A percentile compares a stretch with the other conserved stretches of the same genome.
These are phyloP conservation scores for Candidula unifasciata DNA, from an alignment of 2,888 invertebrate genomes.

Conservation along the genomic window DNA sequence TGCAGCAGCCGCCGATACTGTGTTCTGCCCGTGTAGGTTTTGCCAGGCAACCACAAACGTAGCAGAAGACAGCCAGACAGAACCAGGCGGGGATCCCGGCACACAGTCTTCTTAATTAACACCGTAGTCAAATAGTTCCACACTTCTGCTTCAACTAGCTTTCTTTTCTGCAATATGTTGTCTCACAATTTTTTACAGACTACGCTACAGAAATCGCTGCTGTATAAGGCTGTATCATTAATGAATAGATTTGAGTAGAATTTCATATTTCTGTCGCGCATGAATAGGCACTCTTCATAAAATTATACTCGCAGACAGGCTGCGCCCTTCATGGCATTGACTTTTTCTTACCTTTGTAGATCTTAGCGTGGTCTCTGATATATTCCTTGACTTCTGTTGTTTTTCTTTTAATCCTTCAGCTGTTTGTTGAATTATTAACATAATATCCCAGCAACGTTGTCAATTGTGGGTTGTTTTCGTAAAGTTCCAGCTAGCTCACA, in stretches of 20 bases:
- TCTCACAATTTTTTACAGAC: too few species aligned
- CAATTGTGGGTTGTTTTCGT: not conserved
- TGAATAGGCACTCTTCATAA: conserved; percentile 18
- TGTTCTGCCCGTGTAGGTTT: conserved; percentile 12
- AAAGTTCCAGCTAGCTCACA: too few species aligned
- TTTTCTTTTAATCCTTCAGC: not conserved
- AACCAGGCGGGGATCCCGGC: conserved; percentile 41
- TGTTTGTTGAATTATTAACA: not conserved
- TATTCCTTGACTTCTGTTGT: not conserved
- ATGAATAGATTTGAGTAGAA: not conserved
- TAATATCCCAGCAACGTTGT: not conserved
- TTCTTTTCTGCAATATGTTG: not conserved
- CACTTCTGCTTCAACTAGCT: not conserved
- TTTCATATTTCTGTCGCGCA: not conserved
- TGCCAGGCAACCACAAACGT: conserved; percentile 33
- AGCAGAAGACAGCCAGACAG: conserved; percentile 47
- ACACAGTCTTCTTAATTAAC: conserved; percentile 32
- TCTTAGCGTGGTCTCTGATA: not conserved
- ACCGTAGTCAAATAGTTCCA: conserved; percentile 44
- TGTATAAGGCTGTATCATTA: not conserved
- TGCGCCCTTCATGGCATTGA: conserved; percentile 29
- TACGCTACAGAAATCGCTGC: not conserved
- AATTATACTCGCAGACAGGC: not conserved
- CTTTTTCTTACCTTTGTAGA: not conserved
- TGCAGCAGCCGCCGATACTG: conserved; percentile 38